Evolutionary conservation across 2,888 invertebrate species (phyloP).

Genomic region (Hirtodrosophila confusa): DNA sequence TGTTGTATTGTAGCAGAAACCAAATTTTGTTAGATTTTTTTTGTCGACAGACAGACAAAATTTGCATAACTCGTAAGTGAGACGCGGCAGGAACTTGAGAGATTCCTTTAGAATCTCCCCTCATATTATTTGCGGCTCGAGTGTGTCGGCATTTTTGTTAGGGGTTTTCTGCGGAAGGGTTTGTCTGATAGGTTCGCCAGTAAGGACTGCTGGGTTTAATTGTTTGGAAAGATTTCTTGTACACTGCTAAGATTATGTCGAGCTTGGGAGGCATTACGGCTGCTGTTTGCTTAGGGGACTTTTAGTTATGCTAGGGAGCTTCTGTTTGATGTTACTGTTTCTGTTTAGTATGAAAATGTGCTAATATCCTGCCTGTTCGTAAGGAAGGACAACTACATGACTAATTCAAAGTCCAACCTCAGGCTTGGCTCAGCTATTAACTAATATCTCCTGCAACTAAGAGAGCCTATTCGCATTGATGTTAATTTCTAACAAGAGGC

Average conservation of each 20-base stretch:
- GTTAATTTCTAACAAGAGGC: background rate
- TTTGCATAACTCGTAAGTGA: conserved; percentile 70
- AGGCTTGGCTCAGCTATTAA: background rate
- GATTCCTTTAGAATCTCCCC: conserved; percentile 67
- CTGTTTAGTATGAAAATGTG: no score
- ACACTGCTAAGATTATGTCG: conserved; percentile 13
- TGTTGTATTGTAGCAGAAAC: conserved; percentile 29
- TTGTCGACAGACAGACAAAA: conserved; percentile 32
- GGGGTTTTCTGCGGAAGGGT: conserved; percentile 41
- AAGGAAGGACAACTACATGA: no score
- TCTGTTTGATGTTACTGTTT: no score
- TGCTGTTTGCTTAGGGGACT: background rate
- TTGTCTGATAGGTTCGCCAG: conserved; percentile 36
- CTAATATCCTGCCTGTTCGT: no score
- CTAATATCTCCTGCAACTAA: no score
- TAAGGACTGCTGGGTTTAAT: conserved; percentile 54
- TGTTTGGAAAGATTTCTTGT: conserved; percentile 66
- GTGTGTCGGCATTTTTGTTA: conserved; percentile 70
- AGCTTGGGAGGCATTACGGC: background rate
- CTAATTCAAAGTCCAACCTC: no score
- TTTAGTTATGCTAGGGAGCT: no score
- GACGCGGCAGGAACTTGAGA: conserved; percentile 54
- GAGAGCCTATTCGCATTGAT: no score
- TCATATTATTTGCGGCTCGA: conserved; percentile 48
- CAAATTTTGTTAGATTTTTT: conserved; percentile 30